Evolutionary conservation across 2,113 vertebrate species (phyloP).

Genomic region (Strix uralensis): DNA sequence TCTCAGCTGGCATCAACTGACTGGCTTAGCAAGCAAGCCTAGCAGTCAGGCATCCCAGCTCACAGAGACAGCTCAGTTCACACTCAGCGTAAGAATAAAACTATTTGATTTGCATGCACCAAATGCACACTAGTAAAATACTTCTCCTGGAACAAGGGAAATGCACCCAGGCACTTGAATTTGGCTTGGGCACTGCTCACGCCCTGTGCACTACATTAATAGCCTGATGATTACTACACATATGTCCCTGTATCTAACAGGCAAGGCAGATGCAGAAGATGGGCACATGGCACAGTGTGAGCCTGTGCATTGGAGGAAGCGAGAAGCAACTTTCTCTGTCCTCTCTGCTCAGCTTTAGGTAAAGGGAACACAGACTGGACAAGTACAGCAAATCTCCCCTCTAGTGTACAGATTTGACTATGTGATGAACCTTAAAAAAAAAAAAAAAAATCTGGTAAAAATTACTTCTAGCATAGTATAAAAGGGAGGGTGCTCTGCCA

Average conservation of each 20-base stretch:
- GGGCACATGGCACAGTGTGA: neutral
- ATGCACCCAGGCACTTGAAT: neutral
- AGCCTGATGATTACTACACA: neutral
- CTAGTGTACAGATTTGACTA: neutral
- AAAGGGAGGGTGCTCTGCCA: neutral
- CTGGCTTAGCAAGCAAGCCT: neutral
- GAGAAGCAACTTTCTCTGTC: neutral
- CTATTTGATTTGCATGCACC: neutral
- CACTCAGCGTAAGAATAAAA: neutral
- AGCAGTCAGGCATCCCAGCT: neutral
- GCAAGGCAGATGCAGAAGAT: neutral
- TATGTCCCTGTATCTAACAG: neutral
- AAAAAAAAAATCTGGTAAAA: neutral
- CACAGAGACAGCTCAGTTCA: neutral
- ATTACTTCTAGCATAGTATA: neutral
- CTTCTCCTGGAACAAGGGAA: neutral
- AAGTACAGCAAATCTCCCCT: neutral
- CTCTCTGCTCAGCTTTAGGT: neutral
- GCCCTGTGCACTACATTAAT: fast-evolving
- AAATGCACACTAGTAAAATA: neutral
- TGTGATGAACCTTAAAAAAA: neutral
- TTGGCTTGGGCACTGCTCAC: neutral
- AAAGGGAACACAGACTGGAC: neutral
- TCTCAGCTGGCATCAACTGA: neutral
- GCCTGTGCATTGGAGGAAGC: neutral